Base-by-base conservation (phyloP, 1,140 invertebrate genomes). In the Drosophila yakuba region DNA sequence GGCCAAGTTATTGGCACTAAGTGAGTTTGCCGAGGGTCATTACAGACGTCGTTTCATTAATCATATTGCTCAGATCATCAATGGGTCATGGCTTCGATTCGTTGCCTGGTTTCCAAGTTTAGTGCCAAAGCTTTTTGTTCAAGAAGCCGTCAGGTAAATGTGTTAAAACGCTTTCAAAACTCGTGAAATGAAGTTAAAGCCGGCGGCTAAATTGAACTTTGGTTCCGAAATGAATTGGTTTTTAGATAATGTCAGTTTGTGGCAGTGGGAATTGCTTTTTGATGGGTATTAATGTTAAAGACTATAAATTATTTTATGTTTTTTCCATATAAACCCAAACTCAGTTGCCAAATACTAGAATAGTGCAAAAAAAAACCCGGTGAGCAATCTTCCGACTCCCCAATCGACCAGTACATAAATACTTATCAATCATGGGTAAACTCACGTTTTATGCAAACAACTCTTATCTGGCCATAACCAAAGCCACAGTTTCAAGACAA, bases 381-480 rank as follows among this genome's bases (percentile, higher is more conserved):
- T 44, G 41, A 8, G 8, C n/a, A 15, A 48, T 54, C 23, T 32
- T 20, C 12, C 14, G 20, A 43, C 48, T 2, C 14, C 17, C 15
- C 15, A 62, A 66, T 62, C 63, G 17, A 35, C 12, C 44, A 3
- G 8, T 43, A 62, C 63, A 62, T 50, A 67, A 20, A 66, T 7
- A 48, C 55, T 68, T 68, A 82, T 82, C 74, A 58, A 54, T 28
- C 55, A 43, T 28, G n/a, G 38, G 15, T 38, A 50, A 48, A 54
- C 55, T 79, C 80, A 83, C 80, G 80, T 84, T 79, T 72, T 79
- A 84, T 79, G 80, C 80, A 71, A 79, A 64, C 80, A 79, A 52
- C 51, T 64, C 48, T 69, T 82, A 82, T 82, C 79, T 48, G n/a
- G 5, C 36, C 25, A 39, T 25, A 48, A 15, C n/a, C 10, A 25